phyloP scores from a whole-genome alignment of 2,797 vertebrate species.

The Oreochromis grahami region DNA sequence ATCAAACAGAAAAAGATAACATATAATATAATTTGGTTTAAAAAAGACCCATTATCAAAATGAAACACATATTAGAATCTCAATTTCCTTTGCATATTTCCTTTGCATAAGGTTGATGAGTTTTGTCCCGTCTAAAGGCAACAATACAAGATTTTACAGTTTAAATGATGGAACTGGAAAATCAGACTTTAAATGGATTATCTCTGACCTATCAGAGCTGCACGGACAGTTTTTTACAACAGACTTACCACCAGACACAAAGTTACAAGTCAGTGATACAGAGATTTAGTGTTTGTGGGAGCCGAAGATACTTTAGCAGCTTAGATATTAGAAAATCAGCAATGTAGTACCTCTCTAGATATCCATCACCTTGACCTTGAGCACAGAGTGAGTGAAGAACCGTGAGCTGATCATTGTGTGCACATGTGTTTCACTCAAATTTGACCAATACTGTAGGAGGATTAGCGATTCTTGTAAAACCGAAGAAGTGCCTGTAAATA shows the following conservation, averaged over 20 bases:
- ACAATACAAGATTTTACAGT: not conserved
- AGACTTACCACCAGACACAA: not conserved
- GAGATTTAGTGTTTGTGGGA: not conserved
- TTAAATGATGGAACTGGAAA: not conserved
- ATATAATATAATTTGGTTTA: not conserved
- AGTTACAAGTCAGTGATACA: not conserved
- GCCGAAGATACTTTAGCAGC: not conserved
- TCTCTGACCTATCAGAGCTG: not conserved
- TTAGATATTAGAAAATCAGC: not conserved
- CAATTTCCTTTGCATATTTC: not conserved
- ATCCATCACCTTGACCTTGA: not conserved
- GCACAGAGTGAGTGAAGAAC: not conserved
- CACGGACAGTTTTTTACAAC: accelerated
- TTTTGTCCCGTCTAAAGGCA: not conserved
- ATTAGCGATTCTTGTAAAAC: not conserved
- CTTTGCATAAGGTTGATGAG: not conserved
- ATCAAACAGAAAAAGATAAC: not conserved
- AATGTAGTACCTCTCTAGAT: not conserved
- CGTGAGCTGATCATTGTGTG: accelerated
- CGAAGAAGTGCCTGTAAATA: not conserved
- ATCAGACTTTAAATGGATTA: not conserved
- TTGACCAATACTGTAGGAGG: not conserved
- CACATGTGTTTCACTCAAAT: not conserved
- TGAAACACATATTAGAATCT: not conserved
- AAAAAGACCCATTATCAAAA: not conserved